Evolutionary conservation across 2,888 invertebrate genomes (phyloP).

Genomic region (Phortica magna): DNA sequence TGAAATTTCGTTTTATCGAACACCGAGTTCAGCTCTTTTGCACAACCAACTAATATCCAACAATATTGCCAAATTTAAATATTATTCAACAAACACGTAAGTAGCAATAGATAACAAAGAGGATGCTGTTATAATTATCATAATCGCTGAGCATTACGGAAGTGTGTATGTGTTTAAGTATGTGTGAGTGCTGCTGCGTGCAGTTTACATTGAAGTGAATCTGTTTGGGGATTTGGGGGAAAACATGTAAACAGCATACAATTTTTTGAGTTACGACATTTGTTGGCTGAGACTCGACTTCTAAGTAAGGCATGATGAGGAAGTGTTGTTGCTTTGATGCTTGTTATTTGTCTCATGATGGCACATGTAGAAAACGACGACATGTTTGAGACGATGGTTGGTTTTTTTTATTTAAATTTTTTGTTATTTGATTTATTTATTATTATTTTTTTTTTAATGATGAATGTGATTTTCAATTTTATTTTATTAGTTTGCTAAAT

Average conservation of each 20-base stretch:
- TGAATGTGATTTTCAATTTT: background rate
- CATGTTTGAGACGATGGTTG: background rate
- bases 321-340: background rate
- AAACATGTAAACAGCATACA: background rate
- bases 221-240: background rate
- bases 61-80: background rate
- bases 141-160: background rate
- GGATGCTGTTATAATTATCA: background rate
- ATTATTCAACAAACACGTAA: background rate
- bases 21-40: background rate
- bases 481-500: constrained; percentile 7
- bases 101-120: background rate
- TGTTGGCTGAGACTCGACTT: background rate
- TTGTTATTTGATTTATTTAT: background rate
- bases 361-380: background rate
- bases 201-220: background rate
- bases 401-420: background rate
- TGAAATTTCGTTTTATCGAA: background rate
- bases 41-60: background rate
- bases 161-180: background rate
- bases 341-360: background rate
- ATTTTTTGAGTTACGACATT: background rate
- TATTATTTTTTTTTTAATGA: background rate
- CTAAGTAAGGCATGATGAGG: background rate
- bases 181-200: background rate